Conservation (phyloP, 2,113 vertebrate genomes). For the Xenopus laevis region DNA sequence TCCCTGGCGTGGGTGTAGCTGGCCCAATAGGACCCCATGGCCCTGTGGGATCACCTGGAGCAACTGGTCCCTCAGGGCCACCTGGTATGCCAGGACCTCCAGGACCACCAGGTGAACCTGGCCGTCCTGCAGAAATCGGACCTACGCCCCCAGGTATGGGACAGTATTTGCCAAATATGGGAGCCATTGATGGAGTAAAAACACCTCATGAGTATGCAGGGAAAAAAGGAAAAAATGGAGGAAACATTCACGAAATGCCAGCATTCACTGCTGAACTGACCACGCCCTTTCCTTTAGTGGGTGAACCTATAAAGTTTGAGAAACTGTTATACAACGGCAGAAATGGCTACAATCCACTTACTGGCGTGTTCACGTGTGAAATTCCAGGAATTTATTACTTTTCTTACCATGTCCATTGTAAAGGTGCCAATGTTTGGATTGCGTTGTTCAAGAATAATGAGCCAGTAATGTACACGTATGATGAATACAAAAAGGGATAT, state of each 20-base stretch:
- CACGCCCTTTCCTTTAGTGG: slow-evolving; percentile 85
- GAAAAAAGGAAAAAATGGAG: slow-evolving; percentile 64
- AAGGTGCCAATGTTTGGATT: slow-evolving; percentile 93
- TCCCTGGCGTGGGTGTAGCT: slow-evolving; percentile 72
- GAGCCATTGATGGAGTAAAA: slow-evolving; percentile 70
- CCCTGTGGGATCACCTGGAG: slow-evolving; percentile 80
- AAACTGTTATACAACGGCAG: slow-evolving; percentile 90
- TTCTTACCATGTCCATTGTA: slow-evolving; percentile 92
- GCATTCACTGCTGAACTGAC: slow-evolving; percentile 89
- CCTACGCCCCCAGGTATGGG: slow-evolving; percentile 71
- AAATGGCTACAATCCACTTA: slow-evolving; percentile 93
- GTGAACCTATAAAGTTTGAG: slow-evolving; percentile 88
- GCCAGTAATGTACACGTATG: slow-evolving; percentile 95
- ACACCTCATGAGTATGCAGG: slow-evolving; percentile 69
- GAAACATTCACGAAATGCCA: slow-evolving; percentile 72
- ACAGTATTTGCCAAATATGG: slow-evolving; percentile 66
- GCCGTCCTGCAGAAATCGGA: slow-evolving; percentile 61
- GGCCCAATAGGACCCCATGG: slow-evolving; percentile 79
- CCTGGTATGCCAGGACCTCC: slow-evolving; percentile 79
- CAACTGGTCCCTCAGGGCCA: slow-evolving; percentile 76
- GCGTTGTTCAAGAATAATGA: slow-evolving; percentile 93
- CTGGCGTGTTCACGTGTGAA: slow-evolving; percentile 88
- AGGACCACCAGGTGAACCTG: slow-evolving; percentile 76
- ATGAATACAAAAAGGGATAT: slow-evolving; percentile 93
- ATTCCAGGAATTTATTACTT: slow-evolving; percentile 95